These are phyloP conservation scores for Gadopsis bispinosus DNA, from an alignment of 2,797 vertebrate species.

Conservation along the genomic window DNA sequence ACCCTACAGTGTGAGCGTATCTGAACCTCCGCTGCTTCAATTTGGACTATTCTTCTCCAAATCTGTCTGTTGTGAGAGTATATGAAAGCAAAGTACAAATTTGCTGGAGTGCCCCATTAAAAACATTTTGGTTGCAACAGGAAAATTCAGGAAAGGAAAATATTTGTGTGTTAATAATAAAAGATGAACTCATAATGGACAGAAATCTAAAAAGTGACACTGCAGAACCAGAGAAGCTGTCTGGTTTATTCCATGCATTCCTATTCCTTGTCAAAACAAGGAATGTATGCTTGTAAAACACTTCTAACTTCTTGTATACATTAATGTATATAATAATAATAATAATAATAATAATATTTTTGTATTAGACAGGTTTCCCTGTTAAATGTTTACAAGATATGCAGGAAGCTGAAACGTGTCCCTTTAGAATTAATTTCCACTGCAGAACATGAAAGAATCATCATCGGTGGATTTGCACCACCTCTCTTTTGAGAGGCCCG, in stretches of 20 bases:
- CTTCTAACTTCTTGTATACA: neutral
- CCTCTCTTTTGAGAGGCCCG: constrained; percentile 13
- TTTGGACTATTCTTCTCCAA: neutral
- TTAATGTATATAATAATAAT: neutral
- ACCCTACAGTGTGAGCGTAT: neutral
- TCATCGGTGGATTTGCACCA: neutral
- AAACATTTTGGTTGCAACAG: neutral
- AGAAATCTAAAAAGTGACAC: neutral
- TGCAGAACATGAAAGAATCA: neutral
- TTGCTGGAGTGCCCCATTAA: neutral
- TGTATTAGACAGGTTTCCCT: neutral
- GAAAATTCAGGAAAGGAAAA: neutral
- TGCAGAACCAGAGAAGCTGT: neutral
- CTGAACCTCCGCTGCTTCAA: neutral
- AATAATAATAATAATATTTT: neutral
- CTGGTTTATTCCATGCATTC: no score
- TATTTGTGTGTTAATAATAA: neutral
- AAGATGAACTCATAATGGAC: neutral
- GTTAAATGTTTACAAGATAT: neutral
- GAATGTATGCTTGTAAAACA: neutral
- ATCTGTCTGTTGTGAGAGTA: neutral
- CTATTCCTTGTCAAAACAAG: no score
- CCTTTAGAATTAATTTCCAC: neutral
- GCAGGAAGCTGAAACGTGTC: neutral
- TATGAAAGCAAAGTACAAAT: no score